Conservation (phyloP, 2,888 invertebrate species). For the Steinernema carpocapsae region DNA sequence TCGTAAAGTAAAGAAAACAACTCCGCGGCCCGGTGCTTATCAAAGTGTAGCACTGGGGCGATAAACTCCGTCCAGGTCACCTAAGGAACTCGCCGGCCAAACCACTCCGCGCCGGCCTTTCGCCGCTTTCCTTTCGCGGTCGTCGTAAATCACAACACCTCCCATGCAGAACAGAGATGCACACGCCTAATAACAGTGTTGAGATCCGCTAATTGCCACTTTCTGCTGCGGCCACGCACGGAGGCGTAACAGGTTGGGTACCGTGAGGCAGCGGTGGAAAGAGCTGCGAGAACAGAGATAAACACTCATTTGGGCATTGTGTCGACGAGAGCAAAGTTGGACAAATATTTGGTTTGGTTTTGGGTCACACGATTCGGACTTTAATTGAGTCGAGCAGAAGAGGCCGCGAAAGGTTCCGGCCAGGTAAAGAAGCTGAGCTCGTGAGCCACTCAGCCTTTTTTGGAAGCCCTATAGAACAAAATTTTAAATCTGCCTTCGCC, state of each 20-base stretch:
- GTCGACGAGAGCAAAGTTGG: background rate
- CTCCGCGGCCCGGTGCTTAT: conserved; percentile 18
- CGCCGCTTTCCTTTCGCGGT: background rate
- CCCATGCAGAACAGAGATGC: too few relatives aligned
- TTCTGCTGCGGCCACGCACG: background rate
- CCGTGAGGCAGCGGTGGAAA: background rate
- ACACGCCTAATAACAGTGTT: conserved; percentile 28
- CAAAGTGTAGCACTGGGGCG: background rate
- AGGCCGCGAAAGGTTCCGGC: background rate
- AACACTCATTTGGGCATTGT: conserved; percentile 22
- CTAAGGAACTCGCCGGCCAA: background rate
- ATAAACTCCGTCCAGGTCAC: conserved; percentile 24
- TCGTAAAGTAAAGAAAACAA: conserved; percentile 30
- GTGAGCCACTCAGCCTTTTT: too few relatives aligned
- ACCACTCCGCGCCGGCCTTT: too few relatives aligned
- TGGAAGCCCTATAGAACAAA: too few relatives aligned
- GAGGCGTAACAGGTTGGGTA: background rate
- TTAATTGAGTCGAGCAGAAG: conserved; percentile 13
- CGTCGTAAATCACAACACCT: conserved; percentile 21
- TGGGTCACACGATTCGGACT: conserved; percentile 12
- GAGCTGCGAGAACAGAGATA: background rate
- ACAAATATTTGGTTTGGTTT: conserved; percentile 17
- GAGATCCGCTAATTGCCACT: conserved; percentile 18
- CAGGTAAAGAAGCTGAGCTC: background rate
- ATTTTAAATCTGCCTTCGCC: background rate